Percentiles rank a stretch among this genome's conserved stretches.
Conservation (phyloP, 2,797 vertebrate genomes). For the Leptatherina wallacei region DNA sequence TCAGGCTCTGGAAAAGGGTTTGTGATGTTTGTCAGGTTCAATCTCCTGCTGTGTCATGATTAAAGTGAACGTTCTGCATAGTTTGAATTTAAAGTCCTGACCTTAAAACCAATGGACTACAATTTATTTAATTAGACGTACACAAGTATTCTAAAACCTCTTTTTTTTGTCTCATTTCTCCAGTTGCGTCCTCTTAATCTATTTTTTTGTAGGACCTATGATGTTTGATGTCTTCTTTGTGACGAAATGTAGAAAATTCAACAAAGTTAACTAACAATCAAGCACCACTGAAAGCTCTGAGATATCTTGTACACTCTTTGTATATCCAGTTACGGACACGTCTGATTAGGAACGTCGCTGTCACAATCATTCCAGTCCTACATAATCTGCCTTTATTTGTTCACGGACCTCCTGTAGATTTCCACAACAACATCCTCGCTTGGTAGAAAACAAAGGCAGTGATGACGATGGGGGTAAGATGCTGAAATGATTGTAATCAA, state of each 20-base stretch:
- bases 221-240: background rate
- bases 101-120: too few relatives aligned
- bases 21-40: too few relatives aligned
- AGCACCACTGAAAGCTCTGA: slow-evolving; percentile 9
- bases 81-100: too few relatives aligned
- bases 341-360: slow-evolving; percentile 21
- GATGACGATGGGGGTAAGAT: slow-evolving; percentile 12
- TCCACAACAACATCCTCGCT: slow-evolving; percentile 27
- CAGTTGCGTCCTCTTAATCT: too few relatives aligned
- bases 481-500: slow-evolving; percentile 13
- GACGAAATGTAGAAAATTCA: background rate
- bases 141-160: too few relatives aligned
- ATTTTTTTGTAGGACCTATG: too few relatives aligned
- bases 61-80: too few relatives aligned
- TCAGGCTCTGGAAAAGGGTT: too few relatives aligned
- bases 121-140: too few relatives aligned
- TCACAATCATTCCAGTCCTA: slow-evolving; percentile 13
- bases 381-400: slow-evolving; percentile 40
- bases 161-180: too few relatives aligned
- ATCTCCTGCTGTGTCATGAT: too few relatives aligned
- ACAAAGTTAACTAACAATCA: background rate
- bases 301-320: slow-evolving; percentile 46
- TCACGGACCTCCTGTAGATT: slow-evolving; percentile 31
- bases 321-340: slow-evolving; percentile 36
- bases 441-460: slow-evolving; percentile 29